phyloP scores from a whole-genome alignment of 1,140 invertebrate genomes.

The Drosophila santomea region DNA sequence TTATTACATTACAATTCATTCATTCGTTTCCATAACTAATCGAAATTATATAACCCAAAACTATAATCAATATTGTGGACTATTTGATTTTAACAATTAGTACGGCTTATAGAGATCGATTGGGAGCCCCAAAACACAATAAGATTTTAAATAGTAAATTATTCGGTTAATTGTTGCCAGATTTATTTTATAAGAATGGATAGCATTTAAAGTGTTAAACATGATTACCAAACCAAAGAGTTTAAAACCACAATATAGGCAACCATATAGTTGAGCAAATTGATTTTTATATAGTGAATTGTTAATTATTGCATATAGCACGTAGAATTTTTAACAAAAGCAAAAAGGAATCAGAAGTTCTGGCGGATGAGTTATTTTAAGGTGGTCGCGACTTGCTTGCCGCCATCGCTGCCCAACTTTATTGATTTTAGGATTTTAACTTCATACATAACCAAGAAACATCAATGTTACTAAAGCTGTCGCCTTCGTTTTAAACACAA shows the following conservation, averaged over 20 bases:
- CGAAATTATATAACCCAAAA: constrained; percentile 17
- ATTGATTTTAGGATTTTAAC: constrained; percentile 59
- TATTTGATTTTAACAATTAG: constrained; percentile 67
- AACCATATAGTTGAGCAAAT: constrained; percentile 68
- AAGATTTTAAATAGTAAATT: constrained; percentile 79
- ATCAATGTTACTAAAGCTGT: constrained; percentile 57
- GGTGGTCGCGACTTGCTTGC: constrained; percentile 1
- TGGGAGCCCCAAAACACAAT: constrained; percentile 6
- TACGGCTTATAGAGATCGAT: constrained; percentile 1
- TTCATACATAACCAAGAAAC: constrained; percentile 43
- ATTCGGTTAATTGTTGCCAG: constrained; percentile 78
- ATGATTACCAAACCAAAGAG: constrained; percentile 74
- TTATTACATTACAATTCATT: constrained; percentile 40
- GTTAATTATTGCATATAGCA: constrained; percentile 80
- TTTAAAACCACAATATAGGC: constrained; percentile 47
- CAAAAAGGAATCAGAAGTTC: constrained; percentile 21
- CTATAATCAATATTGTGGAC: constrained; percentile 68
- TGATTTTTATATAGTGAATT: constrained; percentile 81
- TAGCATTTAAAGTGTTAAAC: constrained; percentile 66
- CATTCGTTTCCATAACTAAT: constrained; percentile 61
- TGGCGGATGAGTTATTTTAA: constrained; percentile 35
- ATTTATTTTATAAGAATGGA: constrained; percentile 63
- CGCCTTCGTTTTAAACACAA: constrained; percentile 52
- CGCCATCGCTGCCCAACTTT: constrained; percentile 28
- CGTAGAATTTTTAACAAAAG: constrained; percentile 71